Conservation (phyloP, 2,113 vertebrate species). For the Xiphorhynchus elegans region DNA sequence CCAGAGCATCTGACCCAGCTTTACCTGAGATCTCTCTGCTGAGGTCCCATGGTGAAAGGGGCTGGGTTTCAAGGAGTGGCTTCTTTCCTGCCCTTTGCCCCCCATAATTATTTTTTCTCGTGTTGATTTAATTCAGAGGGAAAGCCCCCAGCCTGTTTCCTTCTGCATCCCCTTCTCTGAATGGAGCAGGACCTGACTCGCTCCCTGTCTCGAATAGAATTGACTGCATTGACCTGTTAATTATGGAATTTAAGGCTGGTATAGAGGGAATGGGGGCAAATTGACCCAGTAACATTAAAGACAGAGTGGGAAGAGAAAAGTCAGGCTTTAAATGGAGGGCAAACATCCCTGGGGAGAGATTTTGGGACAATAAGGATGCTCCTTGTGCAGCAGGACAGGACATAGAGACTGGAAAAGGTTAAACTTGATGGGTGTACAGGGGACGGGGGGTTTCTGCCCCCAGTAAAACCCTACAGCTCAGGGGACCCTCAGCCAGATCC, state of each 20-base stretch:
- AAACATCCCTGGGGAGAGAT: not conserved
- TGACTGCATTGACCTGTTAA: not conserved
- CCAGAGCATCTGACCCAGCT: conserved; percentile 7
- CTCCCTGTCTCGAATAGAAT: not conserved
- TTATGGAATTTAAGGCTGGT: not conserved
- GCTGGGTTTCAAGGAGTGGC: not conserved
- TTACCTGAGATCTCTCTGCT: not conserved
- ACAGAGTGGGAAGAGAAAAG: not conserved
- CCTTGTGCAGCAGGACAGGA: not conserved
- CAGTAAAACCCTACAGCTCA: not conserved
- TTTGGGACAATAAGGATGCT: not conserved
- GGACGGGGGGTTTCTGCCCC: not conserved
- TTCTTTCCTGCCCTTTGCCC: not conserved
- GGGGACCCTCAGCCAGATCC: not conserved
- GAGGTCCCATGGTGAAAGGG: rapidly evolving
- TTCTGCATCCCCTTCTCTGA: not conserved
- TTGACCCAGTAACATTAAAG: not conserved
- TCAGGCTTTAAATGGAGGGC: not conserved
- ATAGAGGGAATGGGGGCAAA: not conserved
- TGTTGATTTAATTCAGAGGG: not conserved
- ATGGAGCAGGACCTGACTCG: not conserved
- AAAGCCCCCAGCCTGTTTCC: not conserved
- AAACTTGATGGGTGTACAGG: rapidly evolving
- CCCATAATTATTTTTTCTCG: not conserved
- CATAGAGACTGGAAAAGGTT: not conserved